Conservation (phyloP, 2,888 invertebrate genomes). For the Metellina segmentata region DNA sequence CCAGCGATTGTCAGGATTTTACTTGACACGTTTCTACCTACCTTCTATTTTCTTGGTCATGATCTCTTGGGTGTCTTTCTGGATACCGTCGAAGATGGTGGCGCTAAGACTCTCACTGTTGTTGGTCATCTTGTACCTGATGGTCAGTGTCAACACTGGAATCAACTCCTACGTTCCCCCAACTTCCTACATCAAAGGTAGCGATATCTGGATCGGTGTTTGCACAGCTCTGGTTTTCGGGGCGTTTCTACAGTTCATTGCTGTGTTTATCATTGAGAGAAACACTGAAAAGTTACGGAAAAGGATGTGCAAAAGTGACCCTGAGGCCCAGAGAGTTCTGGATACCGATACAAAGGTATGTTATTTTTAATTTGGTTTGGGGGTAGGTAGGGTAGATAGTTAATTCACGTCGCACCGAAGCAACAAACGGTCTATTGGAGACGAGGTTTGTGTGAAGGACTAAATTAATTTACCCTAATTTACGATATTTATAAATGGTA, state of each 20-base stretch:
- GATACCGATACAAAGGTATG: conserved; percentile 39
- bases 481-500: too few relatives aligned
- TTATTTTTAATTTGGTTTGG: background rate
- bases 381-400: too few relatives aligned
- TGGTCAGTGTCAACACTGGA: conserved; percentile 29
- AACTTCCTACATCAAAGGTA: conserved; percentile 56
- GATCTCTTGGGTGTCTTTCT: conserved; percentile 50
- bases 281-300: conserved; percentile 10
- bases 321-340: conserved; percentile 33
- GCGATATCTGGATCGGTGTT: conserved; percentile 65
- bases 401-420: too few relatives aligned
- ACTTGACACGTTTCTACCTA: conserved; percentile 50
- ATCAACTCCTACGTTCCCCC: conserved; percentile 28
- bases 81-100: conserved; percentile 51
- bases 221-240: conserved; percentile 55
- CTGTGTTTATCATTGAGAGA: conserved; percentile 5
- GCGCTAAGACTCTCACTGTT: conserved; percentile 43
- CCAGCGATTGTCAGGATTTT: conserved; percentile 50
- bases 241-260: conserved; percentile 52
- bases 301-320: conserved; percentile 3
- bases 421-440: too few relatives aligned
- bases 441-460: too few relatives aligned
- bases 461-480: too few relatives aligned
- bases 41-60: conserved; percentile 55
- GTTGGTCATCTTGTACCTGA: conserved; percentile 46